phyloP scores from a whole-genome alignment of 2,113 vertebrate genomes.

The Pungitius pungitius region DNA sequence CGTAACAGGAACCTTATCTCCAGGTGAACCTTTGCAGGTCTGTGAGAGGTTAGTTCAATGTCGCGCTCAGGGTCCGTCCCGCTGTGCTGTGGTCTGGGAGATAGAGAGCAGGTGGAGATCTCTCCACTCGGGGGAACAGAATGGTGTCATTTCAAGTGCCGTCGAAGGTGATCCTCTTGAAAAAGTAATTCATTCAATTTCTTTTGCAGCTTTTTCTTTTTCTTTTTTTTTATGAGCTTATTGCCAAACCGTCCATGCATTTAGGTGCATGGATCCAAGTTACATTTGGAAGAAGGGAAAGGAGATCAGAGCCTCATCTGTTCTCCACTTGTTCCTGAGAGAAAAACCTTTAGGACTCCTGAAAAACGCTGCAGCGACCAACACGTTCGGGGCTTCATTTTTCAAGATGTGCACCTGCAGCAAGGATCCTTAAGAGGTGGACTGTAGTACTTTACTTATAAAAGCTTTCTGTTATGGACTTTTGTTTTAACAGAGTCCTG shows the following conservation, averaged over 20 bases:
- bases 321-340: constrained; percentile 29
- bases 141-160: constrained; percentile 33
- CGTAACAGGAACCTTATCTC: constrained; percentile 55
- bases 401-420: neutral
- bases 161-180: constrained; percentile 28
- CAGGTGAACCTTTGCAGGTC: constrained; percentile 49
- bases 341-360: constrained; percentile 26
- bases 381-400: constrained; percentile 11
- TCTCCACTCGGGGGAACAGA: constrained; percentile 7
- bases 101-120: constrained; percentile 35
- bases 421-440: too few species aligned
- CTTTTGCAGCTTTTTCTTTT: constrained; percentile 17
- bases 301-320: constrained; percentile 28
- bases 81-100: constrained; percentile 42
- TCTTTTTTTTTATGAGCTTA: constrained; percentile 35
- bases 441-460: constrained; percentile 4
- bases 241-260: constrained; percentile 40
- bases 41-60: constrained; percentile 63
- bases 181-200: neutral
- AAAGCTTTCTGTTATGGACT: too few species aligned
- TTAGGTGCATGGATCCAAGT: constrained; percentile 62
- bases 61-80: constrained; percentile 40
- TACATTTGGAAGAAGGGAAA: constrained; percentile 38
- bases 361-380: constrained; percentile 30
- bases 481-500: too few species aligned